Percentiles rank a stretch among this genome's conserved stretches.
Evolutionary conservation across 2,113 vertebrate genomes (phyloP).

Genomic region (Epinephelus fuscoguttatus): DNA sequence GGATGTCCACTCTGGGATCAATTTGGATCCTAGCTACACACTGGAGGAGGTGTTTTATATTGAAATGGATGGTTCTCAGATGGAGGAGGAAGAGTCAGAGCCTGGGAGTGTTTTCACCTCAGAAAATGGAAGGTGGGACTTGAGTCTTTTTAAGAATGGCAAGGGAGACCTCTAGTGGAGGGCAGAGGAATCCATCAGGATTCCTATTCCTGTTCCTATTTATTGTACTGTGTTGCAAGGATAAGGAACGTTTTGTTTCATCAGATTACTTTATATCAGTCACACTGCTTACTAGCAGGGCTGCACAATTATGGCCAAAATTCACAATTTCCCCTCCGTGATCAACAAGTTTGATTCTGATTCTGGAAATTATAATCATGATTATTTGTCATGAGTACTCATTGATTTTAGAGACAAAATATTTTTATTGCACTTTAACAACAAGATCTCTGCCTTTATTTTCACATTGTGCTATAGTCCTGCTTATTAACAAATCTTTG

Average conservation of each 20-base stretch:
- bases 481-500: too few species aligned
- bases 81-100: constrained; percentile 53
- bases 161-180: constrained; percentile 78
- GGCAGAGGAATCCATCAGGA: not conserved
- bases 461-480: too few species aligned
- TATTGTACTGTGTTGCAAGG: not conserved
- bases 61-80: constrained; percentile 67
- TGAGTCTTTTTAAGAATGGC: constrained; percentile 55
- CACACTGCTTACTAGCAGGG: too few species aligned
- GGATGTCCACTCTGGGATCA: constrained; percentile 43
- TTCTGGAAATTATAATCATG: too few species aligned
- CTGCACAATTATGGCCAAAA: too few species aligned
- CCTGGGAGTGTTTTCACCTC: constrained; percentile 48
- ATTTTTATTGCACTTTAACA: too few species aligned
- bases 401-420: too few species aligned
- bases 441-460: too few species aligned
- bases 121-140: constrained; percentile 73
- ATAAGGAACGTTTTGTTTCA: constrained; percentile 2
- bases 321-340: too few species aligned
- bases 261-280: not conserved
- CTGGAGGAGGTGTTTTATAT: constrained; percentile 51
- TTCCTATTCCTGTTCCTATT: not conserved
- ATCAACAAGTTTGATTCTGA: too few species aligned
- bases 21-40: constrained; percentile 37
- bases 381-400: too few species aligned